Conservation (phyloP, 2,113 vertebrate species). For the Ursus arctos region DNA sequence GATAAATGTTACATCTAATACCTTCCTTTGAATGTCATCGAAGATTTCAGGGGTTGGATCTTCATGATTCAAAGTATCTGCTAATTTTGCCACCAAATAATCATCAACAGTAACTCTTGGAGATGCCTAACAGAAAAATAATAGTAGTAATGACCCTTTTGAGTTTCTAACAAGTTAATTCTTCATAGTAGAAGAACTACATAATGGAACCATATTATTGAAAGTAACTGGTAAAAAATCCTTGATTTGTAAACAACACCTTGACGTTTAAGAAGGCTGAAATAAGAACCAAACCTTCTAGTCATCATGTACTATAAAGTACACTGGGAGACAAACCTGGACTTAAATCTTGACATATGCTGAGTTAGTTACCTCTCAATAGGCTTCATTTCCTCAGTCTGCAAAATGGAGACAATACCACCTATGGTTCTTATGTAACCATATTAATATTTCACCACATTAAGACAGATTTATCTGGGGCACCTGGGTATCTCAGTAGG, state of each 20-base stretch:
- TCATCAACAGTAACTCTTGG: constrained; percentile 97
- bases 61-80: constrained; percentile 95
- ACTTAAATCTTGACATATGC: constrained; percentile 25
- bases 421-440: neutral
- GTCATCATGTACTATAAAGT: neutral
- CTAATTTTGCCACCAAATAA: constrained; percentile 91
- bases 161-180: constrained; percentile 26
- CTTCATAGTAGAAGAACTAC: neutral
- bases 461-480: neutral
- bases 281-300: neutral
- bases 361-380: constrained; percentile 49
- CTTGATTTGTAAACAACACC: neutral
- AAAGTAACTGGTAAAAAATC: constrained; percentile 30
- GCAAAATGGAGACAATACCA: neutral
- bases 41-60: constrained; percentile 99
- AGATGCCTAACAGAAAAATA: constrained; percentile 91
- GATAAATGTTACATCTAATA: constrained; percentile 78
- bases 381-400: neutral
- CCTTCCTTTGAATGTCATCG: constrained; percentile 98
- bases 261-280: constrained; percentile 30
- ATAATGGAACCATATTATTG: neutral
- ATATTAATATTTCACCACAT: neutral
- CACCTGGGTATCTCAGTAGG: neutral
- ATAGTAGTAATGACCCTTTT: neutral
- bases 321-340: neutral